Evolutionary conservation across 2,888 invertebrate genomes (phyloP).

Genomic region (Thymelicus sylvestris): DNA sequence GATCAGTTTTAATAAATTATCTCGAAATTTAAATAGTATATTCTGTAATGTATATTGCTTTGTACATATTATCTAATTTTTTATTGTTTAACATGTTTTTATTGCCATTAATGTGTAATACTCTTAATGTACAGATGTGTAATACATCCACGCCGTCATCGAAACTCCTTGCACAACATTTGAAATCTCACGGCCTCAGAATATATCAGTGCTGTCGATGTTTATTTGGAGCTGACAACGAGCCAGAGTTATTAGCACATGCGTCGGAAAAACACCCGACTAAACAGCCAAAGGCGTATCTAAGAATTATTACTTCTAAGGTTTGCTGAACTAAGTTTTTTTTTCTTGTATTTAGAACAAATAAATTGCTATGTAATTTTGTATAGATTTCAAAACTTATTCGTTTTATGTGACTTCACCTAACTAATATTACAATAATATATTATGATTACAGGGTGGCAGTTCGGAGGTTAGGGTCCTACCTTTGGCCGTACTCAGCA

Average conservation of each 20-base stretch:
- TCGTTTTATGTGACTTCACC: not conserved
- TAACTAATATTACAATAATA: not conserved
- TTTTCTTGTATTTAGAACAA: too few species aligned
- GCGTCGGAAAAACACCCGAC: constrained; percentile 70
- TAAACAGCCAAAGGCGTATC: constrained; percentile 68
- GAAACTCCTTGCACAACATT: constrained; percentile 57
- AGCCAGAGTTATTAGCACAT: constrained; percentile 65
- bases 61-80: not conserved
- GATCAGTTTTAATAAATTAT: too few species aligned
- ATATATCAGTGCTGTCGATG: constrained; percentile 78
- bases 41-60: not conserved
- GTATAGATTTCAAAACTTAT: not conserved
- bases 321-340: constrained; percentile 46
- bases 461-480: constrained; percentile 60
- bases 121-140: constrained; percentile 56
- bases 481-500: constrained; percentile 68
- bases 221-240: constrained; percentile 66
- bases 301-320: constrained; percentile 67
- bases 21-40: not conserved
- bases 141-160: constrained; percentile 39
- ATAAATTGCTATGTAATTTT: too few species aligned
- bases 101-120: constrained; percentile 4
- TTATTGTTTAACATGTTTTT: not conserved
- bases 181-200: constrained; percentile 69
- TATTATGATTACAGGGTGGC: constrained; percentile 64